A percentile compares a stretch with the other conserved stretches of the same genome.
phyloP scores from a whole-genome alignment of 2,797 vertebrate species.

The Propithecus perrieri region DNA sequence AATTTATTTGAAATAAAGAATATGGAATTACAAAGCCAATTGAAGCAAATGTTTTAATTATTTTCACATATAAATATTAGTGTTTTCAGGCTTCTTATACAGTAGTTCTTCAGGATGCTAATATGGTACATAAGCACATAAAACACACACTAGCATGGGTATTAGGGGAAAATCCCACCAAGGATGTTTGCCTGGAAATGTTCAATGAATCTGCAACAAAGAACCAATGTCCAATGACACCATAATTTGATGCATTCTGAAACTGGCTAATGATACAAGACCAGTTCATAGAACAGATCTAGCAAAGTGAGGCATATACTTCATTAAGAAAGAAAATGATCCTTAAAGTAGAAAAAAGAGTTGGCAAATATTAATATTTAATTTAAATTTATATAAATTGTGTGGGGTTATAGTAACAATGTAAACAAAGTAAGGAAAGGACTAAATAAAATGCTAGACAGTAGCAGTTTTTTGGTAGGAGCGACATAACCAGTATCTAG shows the following conservation, averaged over 20 bases:
- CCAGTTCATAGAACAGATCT: background rate
- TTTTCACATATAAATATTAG: background rate
- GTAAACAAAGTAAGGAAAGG: background rate
- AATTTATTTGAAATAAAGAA: background rate
- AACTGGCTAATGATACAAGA: background rate
- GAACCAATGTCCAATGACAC: conserved; percentile 11
- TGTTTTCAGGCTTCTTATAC: background rate
- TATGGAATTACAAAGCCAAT: background rate
- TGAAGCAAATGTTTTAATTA: background rate
- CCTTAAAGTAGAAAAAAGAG: background rate
- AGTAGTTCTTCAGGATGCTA: background rate
- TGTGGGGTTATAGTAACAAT: background rate
- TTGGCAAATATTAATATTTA: background rate
- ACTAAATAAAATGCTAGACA: background rate
- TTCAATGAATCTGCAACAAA: conserved; percentile 9
- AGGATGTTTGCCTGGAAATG: conserved; percentile 3
- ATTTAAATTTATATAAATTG: background rate
- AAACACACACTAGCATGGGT: background rate
- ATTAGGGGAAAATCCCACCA: background rate
- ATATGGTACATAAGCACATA: background rate
- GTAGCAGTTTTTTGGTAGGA: background rate
- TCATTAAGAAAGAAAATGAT: background rate
- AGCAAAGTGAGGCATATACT: background rate
- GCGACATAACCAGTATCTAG: background rate
- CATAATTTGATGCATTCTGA: background rate